Percentiles rank a stretch among this genome's conserved stretches.
Conservation (phyloP, 1,140 invertebrate genomes). For the Lucilia cuprina region DNA sequence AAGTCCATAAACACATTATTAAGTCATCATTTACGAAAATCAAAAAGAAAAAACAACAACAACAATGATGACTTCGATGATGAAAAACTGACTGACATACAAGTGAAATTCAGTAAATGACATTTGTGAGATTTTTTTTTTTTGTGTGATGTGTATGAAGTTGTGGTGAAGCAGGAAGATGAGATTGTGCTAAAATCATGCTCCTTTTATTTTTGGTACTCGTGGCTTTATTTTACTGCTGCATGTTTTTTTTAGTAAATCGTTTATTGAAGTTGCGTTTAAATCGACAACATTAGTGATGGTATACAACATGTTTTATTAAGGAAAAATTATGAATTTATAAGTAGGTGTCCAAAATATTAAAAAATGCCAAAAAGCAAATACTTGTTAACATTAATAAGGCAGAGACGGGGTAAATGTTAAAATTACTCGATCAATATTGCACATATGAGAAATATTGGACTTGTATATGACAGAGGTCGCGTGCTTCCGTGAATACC, state of each 20-base stretch:
- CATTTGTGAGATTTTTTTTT: constrained; percentile 30
- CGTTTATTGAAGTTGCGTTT: not conserved
- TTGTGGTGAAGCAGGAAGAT: not conserved
- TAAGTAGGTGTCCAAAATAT: constrained; percentile 22
- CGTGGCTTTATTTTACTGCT: not conserved
- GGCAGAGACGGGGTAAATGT: not conserved
- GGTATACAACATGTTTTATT: constrained; percentile 31
- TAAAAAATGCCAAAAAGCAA: not conserved
- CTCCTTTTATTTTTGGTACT: not conserved
- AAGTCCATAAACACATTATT: constrained; percentile 34
- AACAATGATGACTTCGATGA: not conserved
- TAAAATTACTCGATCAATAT: too few species aligned
- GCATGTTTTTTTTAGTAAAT: not conserved
- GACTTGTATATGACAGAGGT: too few species aligned
- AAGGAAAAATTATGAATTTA: constrained; percentile 35
- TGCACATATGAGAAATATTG: too few species aligned
- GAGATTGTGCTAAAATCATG: not conserved
- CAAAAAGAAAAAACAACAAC: not conserved
- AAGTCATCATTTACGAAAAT: constrained; percentile 32
- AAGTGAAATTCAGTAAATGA: constrained; percentile 16
- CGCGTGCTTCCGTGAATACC: too few species aligned
- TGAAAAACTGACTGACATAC: constrained; percentile 11
- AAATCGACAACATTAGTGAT: constrained; percentile 21
- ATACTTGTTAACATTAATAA: not conserved
- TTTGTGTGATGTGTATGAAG: not conserved